Evolutionary conservation across 2,113 vertebrate genomes (phyloP).

Genomic region (Excalfactoria chinensis): DNA sequence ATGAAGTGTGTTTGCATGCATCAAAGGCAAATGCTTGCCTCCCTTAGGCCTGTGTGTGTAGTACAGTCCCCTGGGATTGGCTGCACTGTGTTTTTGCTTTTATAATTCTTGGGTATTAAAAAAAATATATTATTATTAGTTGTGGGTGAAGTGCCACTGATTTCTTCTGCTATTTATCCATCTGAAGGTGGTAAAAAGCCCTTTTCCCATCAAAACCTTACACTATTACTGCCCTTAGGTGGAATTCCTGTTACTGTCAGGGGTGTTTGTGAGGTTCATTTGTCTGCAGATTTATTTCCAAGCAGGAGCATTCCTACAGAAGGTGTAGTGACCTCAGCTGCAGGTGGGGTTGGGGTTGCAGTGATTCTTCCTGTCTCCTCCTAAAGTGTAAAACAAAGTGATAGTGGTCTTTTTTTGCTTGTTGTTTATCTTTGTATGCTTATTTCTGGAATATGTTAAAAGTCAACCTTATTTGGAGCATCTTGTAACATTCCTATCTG

Average conservation of each 20-base stretch:
- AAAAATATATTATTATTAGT: not conserved
- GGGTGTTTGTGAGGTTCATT: not conserved
- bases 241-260: not conserved
- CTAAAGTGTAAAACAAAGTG: not conserved
- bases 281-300: not conserved
- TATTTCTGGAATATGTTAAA: not conserved
- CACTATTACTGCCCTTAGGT: conserved; percentile 12
- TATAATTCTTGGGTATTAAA: not conserved
- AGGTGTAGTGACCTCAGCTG: not conserved
- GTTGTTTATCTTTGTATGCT: not conserved
- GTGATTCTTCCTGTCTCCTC: not conserved
- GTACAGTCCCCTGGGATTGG: not conserved
- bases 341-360: not conserved
- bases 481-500: not conserved
- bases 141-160: not conserved
- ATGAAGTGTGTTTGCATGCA: fast-evolving
- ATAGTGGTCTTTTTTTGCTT: not conserved
- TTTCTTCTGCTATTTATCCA: not conserved
- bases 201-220: not conserved
- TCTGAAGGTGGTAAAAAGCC: not conserved
- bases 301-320: not conserved
- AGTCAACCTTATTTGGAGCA: not conserved
- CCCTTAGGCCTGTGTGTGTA: not conserved
- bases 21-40: not conserved
- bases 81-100: not conserved